A percentile compares a stretch with the other conserved stretches of the same genome.
Conservation (phyloP, 2,797 vertebrate species). For the Hephaestus fuliginosus region DNA sequence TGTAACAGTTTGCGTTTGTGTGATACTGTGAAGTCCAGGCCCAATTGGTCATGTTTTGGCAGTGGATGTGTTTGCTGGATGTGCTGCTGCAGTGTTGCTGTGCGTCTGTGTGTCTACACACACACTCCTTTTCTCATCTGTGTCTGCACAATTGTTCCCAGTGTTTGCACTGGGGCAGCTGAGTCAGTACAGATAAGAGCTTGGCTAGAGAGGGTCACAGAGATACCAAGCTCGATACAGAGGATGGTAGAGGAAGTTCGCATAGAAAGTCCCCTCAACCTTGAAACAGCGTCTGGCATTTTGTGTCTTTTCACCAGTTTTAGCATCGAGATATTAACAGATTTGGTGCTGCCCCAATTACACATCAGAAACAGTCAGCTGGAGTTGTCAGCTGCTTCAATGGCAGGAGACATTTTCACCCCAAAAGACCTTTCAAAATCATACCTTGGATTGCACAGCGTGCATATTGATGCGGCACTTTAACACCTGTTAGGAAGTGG, state of each 20-base stretch:
- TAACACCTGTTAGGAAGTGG: slow-evolving; percentile 1
- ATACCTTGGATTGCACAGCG: not conserved
- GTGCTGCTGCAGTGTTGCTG: slow-evolving; percentile 56
- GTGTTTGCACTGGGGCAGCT: slow-evolving; percentile 84
- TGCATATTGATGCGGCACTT: not conserved
- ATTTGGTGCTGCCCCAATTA: slow-evolving; percentile 12
- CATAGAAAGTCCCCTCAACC: slow-evolving; percentile 40
- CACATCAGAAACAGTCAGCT: not conserved
- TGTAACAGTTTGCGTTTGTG: slow-evolving; percentile 60
- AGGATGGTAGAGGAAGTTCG: slow-evolving; percentile 68
- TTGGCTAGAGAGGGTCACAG: slow-evolving; percentile 68
- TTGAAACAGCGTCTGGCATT: slow-evolving; percentile 12
- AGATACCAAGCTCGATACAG: slow-evolving; percentile 70
- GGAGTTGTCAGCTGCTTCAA: not conserved
- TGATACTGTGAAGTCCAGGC: slow-evolving; percentile 38
- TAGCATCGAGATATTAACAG: not conserved
- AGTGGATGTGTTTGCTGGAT: slow-evolving; percentile 69
- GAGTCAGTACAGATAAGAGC: slow-evolving; percentile 85
- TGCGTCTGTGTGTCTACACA: slow-evolving; percentile 20
- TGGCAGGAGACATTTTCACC: slow-evolving; percentile 1
- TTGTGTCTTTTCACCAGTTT: slow-evolving; percentile 23
- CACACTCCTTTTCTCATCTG: slow-evolving; percentile 63
- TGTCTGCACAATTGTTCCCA: slow-evolving; percentile 80
- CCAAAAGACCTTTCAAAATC: not conserved
- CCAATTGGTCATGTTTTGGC: slow-evolving; percentile 68